These are phyloP conservation scores for Anguilla megastoma DNA, from an alignment of 2,797 vertebrate genomes.

Conservation along the genomic window DNA sequence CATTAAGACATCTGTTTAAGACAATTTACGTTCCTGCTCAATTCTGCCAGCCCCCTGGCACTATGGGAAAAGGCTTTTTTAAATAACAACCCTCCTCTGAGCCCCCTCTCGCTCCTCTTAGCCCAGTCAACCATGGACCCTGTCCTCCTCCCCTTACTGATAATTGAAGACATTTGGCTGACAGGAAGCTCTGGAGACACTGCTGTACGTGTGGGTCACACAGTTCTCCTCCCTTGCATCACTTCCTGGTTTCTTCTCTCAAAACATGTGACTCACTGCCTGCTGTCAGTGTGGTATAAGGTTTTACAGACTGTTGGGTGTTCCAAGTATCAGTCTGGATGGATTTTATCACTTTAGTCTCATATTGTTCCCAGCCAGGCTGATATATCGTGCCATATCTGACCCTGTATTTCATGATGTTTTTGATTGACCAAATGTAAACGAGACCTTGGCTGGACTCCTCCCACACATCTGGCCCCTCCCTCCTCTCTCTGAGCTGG, in stretches of 20 bases:
- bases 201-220: not conserved
- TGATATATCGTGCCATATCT: constrained; percentile 20
- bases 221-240: not conserved
- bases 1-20: constrained; percentile 63
- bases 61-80: constrained; percentile 58
- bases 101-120: constrained; percentile 51
- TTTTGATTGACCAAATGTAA: constrained; percentile 66
- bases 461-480: not conserved
- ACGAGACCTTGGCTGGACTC: constrained; percentile 20
- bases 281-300: not conserved
- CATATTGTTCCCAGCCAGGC: constrained; percentile 7
- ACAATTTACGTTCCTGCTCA: constrained; percentile 66
- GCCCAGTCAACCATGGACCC: not conserved
- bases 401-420: constrained; percentile 50
- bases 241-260: not conserved
- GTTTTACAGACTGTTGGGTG: constrained; percentile 2
- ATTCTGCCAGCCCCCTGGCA: constrained; percentile 72
- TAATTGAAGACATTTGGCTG: constrained; percentile 56
- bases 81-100: constrained; percentile 39
- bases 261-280: constrained; percentile 3
- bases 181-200: constrained; percentile 14
- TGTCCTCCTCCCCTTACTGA: constrained; percentile 39
- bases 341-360: constrained; percentile 10
- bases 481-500: constrained; percentile 15
- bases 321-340: constrained; percentile 20